Evolutionary conservation across 2,888 invertebrate species (phyloP), one percentile per base, ranked within the genome.

Genomic region (Orthosia gracilis): DNA sequence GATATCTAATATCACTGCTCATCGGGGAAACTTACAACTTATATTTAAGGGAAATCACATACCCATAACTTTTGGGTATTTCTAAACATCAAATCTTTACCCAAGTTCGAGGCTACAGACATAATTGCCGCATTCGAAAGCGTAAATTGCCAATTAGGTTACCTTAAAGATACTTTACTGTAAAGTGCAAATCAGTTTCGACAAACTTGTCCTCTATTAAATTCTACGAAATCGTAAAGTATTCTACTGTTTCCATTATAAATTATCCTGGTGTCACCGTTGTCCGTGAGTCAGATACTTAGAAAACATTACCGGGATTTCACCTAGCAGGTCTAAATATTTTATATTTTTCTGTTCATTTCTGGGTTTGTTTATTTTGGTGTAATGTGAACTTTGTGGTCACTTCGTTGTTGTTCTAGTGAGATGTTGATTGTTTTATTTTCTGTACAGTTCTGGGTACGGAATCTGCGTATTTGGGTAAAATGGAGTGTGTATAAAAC

Each of bases 221-320:
- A 75, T 84, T 83, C 81, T 69, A 52, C 21, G 81, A 83, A 82
- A 49, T 23, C 21, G 2, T 49, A 12, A 50, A 57, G 23, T 55
- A 49, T 61, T 57, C 18, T 54, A 49, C 5, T 26, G n/a, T 69
- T 69, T 72, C 18, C n/a, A 3, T n/a, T 45, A 31, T 50, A 50
- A 40, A 52, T 64, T 61, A 40, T 74, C 58, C 50, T 72, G 31
- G 47, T 69, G 64, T 45, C 23, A 52, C 23, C 54, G 50, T 77
- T 76, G 74, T 49, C 17, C 23, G 52, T 80, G 82, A 74, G 21
- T 86, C 77, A 85, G 57, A 74, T 86, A 68, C 73, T 65, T 45
- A 26, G 76, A 61, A 82, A 73, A 68, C 40, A 26, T 18, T 66
- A 40, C 40, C n/a, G 75, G 82, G 80, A 67, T 73, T 82, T 82